Evolutionary conservation across 2,797 vertebrate genomes (phyloP), one percentile per base, ranked within the genome.

Genomic region (Tenualosa thibaudeaui): DNA sequence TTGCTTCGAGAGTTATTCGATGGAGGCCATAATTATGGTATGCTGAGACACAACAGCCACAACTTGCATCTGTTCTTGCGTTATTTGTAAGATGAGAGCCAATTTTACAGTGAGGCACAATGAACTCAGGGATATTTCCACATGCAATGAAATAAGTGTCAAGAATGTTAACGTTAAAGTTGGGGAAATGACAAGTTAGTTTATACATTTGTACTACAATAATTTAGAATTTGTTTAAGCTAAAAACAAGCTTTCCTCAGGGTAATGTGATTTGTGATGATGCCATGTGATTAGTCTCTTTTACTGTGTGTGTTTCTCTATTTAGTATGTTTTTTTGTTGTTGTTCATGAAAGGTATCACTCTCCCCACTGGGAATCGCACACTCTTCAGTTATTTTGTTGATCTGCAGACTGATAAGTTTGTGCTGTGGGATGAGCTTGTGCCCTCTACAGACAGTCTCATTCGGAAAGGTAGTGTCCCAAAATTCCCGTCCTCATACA

Each of bases 371-470:
- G 91, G 89, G 24, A 86, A 93, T 0, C 83, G 17, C 13, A 90
- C 90, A 2, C 83, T 94, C 81, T 94, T 94, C 89, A 93, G 88
- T 68, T 94, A 94, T 87, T 95, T 95, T 92, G 91, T 94, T 85
- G 93, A 94, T 88, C 81, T 94, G 51, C 91, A 93, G 82, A 91
- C 89, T 4, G 90, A 93, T 62, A 90, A 92, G 40, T 93, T 94
- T 87, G 81, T 90, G 46, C 83, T 91, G 26, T 95, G 94, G 94
- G 89, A 91, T 84, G 87, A 91, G 62, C 88, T 95, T 85, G 89
- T 95, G 87, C 93, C 92, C 46, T 87, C 31, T n/a, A 87, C 87
- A 81, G 90, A 93, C 4, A 84, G 84, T 37, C 82, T 93, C 54
- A 91, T 92, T 89, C 90, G 92, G 50, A 92, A 85, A 91, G 92